A percentile compares a stretch with the other conserved stretches of the same genome.
These are phyloP conservation scores for Tryphoninae sp. DNA, from an alignment of 2,888 invertebrate species.

Conservation along the genomic window DNA sequence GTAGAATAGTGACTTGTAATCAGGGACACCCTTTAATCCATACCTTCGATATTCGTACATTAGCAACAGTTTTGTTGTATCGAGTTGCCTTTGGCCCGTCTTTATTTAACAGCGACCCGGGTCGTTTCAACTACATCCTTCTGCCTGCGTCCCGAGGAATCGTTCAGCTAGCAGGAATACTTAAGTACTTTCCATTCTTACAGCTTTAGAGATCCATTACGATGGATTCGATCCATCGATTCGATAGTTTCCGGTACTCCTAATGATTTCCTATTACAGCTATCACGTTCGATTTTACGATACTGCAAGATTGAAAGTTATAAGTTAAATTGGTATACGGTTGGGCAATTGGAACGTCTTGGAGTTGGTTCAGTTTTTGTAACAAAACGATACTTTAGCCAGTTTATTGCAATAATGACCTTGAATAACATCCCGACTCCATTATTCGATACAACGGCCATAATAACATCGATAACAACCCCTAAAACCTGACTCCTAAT, in stretches of 20 bases:
- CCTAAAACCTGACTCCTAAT: too few relatives aligned
- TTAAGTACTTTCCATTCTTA: not conserved
- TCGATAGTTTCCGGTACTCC: not conserved
- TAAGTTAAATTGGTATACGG: too few relatives aligned
- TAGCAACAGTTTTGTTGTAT: conserved; percentile 21
- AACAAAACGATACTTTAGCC: too few relatives aligned
- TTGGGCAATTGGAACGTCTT: too few relatives aligned
- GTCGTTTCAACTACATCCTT: not conserved
- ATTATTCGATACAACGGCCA: too few relatives aligned
- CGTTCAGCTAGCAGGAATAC: conserved; percentile 7
- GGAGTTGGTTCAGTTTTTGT: too few relatives aligned
- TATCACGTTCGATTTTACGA: not conserved
- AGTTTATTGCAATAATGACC: too few relatives aligned
- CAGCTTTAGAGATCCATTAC: conserved; percentile 4
- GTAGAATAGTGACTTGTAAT: conserved; percentile 15
- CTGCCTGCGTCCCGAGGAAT: not conserved
- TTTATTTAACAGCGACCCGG: not conserved
- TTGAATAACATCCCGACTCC: too few relatives aligned
- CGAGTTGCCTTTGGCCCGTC: not conserved
- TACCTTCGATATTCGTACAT: conserved; percentile 12
- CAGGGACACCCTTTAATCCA: not conserved
- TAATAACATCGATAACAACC: too few relatives aligned
- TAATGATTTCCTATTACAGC: conserved; percentile 18
- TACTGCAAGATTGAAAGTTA: not conserved
- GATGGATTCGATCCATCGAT: not conserved